Evolutionary conservation across 2,113 vertebrate species (phyloP), one percentile per base, ranked within the genome.

Genomic region (Tenebrosternarchus preto): DNA sequence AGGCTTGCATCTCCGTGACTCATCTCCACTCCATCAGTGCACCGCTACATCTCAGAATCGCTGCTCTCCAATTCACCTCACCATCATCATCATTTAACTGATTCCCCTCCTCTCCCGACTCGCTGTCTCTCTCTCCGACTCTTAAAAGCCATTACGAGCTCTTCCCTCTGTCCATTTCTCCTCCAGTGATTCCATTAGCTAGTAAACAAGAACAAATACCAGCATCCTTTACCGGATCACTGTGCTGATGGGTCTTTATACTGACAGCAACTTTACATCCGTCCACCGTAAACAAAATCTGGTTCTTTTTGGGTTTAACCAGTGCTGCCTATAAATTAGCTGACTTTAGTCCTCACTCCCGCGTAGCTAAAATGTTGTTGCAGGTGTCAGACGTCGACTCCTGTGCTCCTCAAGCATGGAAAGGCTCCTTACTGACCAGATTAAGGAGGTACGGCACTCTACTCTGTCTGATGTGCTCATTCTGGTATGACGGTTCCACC

Each of bases 141-240:
- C 69, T 77, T 19, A 77, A 74, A 75, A 53, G 6, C 33, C 57
- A 80, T 82, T 69, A 73, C 11, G 3, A 43, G 60, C 78, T 15
- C 79, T 53, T 75, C 59, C n/a, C 75, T 59, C 60, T 59, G n/a
- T 79, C 43, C 33, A 33, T 64, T 77, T 56, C 56, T 80, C 46
- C 27, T 77, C 27, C 70, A 22, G 63, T 61, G 72, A 83, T 83
- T 81, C 71, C 56, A 77, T 84, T 86, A 83, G 24, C 59, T 43
- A 27, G 43, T 78, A 46, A 84, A 81, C 76, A 83, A 75, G 27
- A 55, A 55, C 31, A 56, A 19, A 79, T 22, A 71, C 53, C 36
- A 80, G 60, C 61, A 61, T 85, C 70, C 46, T 60, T 33, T 22
- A 72, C 63, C 27, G 5, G 59, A 61, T 31, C 6, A 66, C n/a